Evolutionary conservation across 2,113 vertebrate species (phyloP), one percentile per base, ranked within the genome.

Genomic region (Hemichromis elongatus): DNA sequence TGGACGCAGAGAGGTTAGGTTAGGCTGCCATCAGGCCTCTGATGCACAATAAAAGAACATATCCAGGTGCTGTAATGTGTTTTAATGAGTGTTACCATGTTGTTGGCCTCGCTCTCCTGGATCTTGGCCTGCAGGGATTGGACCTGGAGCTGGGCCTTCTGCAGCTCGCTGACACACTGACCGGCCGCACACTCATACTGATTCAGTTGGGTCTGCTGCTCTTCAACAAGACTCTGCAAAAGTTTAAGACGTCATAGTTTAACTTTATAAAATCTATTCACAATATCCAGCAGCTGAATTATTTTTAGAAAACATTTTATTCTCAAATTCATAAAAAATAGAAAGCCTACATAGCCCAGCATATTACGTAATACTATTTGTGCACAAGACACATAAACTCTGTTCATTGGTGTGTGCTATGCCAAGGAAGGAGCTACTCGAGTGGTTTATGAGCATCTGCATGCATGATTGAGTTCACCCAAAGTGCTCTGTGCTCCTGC

Each of bases 21-120:
- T 5, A 56, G 7, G 6, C 19, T 33, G 21, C 16, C 56, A 50
- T 63, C 45, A 14, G 18, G 12, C 40, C 28, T 56, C 45, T 1
- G 2, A 24, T 30, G 42, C 42, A 10, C 18, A 53, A 24, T 59
- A 14, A 66, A 13, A 19, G 68, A 79, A 61, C n/a, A 63, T 5
- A 81, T 18, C 2, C 4, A 50, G 18, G 18, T 24, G 19, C 24
- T 45, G 6, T 21, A 3, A 75, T 19, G 19, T 1, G 2, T 28
- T 50, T 54, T 73, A 13, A 13, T 14, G 45, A 3, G 24, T 1
- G 45, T 3, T 86, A 99, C 98, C 97, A 97, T 97, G 86, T 97
- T 99, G 91, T 96, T 95, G 93, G 95, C 93, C 86, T 98, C 97
- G 2, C 93, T 96, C 40, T 97, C 95, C 21, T 97, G 96, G 90